Conservation (phyloP, 2,888 invertebrate genomes). For the Bellardia pandia region DNA sequence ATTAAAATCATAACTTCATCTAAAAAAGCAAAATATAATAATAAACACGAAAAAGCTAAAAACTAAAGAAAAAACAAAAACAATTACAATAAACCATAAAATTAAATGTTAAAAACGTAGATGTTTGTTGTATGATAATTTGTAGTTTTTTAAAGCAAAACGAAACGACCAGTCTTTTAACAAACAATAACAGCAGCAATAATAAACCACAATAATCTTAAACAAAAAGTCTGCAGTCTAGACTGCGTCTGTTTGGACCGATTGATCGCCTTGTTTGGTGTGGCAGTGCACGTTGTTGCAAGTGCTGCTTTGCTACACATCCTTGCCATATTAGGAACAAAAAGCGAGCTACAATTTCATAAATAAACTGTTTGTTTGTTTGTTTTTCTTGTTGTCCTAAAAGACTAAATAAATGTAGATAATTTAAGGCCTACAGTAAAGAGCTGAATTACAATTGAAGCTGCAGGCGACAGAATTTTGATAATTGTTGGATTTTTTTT, state of each 20-base stretch:
- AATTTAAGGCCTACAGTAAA: background rate
- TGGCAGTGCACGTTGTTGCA: slow-evolving; percentile 28
- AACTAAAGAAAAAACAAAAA: slow-evolving; percentile 33
- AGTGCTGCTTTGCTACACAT: slow-evolving; percentile 32
- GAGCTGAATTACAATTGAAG: slow-evolving; percentile 21
- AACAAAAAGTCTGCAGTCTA: slow-evolving; percentile 44
- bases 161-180: slow-evolving; percentile 21
- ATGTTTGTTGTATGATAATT: slow-evolving; percentile 67
- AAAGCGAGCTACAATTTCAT: slow-evolving; percentile 51
- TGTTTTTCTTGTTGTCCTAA: slow-evolving; percentile 43
- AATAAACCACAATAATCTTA: slow-evolving; percentile 43
- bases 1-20: slow-evolving; percentile 68
- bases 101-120: slow-evolving; percentile 62
- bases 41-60: slow-evolving; percentile 16
- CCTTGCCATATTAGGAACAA: slow-evolving; percentile 57
- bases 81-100: slow-evolving; percentile 68
- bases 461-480: slow-evolving; percentile 34
- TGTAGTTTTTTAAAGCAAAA: slow-evolving; percentile 54
- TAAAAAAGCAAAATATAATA: background rate
- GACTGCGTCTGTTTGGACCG: slow-evolving; percentile 36
- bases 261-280: slow-evolving; percentile 42
- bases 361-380: slow-evolving; percentile 53
- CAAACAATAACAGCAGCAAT: slow-evolving; percentile 3
- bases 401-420: slow-evolving; percentile 39
- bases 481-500: background rate